Evolutionary conservation across 2,797 vertebrate species (phyloP), one percentile per base, ranked within the genome.

Genomic region (Hafferia zeledoni): DNA sequence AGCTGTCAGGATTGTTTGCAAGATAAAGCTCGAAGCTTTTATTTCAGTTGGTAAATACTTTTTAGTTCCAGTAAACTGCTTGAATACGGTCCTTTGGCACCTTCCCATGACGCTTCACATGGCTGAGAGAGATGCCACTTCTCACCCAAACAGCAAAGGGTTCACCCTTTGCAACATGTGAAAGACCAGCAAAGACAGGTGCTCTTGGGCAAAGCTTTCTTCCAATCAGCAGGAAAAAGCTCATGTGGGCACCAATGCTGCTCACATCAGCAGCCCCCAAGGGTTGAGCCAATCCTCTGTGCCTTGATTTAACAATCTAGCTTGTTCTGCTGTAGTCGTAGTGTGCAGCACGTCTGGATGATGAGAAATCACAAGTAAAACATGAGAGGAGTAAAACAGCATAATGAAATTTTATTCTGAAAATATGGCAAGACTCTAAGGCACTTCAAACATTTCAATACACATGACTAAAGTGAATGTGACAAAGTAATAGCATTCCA

Each of bases 361-460:
- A 96, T 52, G 71, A 91, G 83, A 96, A 89, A 93, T 94, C 93
- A 94, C 72, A 83, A 11, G 35, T 50, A 75, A 83, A 94, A 69
- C 81, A 83, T 50, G 63, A 94, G 67, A 90, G 87, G 57, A 86
- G 77, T 83, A 87, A 91, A 97, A 95, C 60, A 94, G 97, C 97
- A 97, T 97, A 97, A 96, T 97, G 94, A 96, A 95, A 96, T 97
- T 98, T 99, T 99, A 99, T 99, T 98, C 96, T 98, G 98, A 98
- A 98, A 99, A 98, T 98, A 98, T 98, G 98, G 98, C 98, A 99
- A 98, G 98, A 98, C 97, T 98, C 97, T 98, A 98, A 98, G 98
- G 98, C 98, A 99, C 98, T 99, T 99, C 98, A 98, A 98, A 98
- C 98, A 97, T 98, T 98, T 98, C 98, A 98, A 98, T 96, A 98